A percentile compares a stretch with the other conserved stretches of the same genome.
These are phyloP conservation scores for Phenganax marumi DNA, from an alignment of 92 coral and sea anemone genomes.

Conservation along the genomic window DNA sequence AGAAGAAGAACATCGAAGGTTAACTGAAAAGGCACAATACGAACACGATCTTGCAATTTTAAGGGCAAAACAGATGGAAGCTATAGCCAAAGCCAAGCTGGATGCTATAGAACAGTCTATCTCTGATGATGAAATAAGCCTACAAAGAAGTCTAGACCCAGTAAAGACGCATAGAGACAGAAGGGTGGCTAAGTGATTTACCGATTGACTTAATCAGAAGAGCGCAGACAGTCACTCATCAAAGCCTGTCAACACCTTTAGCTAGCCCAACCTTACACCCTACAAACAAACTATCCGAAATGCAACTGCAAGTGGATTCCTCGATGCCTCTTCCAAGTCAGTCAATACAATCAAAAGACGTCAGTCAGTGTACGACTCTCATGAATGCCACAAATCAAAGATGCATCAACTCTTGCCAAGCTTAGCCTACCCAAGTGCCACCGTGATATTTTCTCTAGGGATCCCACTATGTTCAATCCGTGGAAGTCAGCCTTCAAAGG, in stretches of 20 bases:
- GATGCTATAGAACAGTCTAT: conserved; percentile 3
- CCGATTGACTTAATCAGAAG: background rate
- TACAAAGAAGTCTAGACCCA: background rate
- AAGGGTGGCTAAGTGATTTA: background rate
- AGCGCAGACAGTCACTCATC: background rate
- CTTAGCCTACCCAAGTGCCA: conserved; percentile 56
- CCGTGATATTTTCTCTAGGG: conserved; percentile 50
- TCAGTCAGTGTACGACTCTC: conserved; percentile 5
- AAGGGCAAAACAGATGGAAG: background rate
- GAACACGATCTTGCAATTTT: background rate
- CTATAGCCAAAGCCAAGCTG: background rate
- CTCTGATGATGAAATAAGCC: background rate
- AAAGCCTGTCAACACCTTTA: background rate
- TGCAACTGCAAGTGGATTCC: background rate
- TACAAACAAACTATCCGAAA: background rate
- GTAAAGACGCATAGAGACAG: background rate
- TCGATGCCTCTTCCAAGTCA: background rate
- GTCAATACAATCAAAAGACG: background rate
- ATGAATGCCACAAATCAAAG: conserved; percentile 38
- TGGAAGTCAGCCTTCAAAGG: conserved; percentile 57
- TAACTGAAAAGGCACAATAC: conserved; percentile 3
- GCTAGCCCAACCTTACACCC: background rate
- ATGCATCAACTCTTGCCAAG: conserved; percentile 32
- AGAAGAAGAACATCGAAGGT: background rate
- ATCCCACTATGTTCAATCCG: conserved; percentile 15